phyloP scores from a whole-genome alignment of 2,797 vertebrate species.

The Lateolabrax maculatus region DNA sequence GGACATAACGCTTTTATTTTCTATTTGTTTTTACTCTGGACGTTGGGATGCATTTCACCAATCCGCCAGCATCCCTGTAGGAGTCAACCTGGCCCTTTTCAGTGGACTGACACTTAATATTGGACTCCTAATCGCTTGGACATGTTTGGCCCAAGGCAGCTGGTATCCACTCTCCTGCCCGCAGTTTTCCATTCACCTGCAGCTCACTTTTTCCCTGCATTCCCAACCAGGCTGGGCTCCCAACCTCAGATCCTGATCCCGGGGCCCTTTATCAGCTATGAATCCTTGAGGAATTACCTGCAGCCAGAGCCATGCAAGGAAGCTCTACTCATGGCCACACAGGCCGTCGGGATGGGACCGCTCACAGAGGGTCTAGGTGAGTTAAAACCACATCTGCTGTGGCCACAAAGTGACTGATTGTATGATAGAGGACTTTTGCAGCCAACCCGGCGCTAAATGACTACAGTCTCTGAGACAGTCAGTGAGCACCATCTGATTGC shows the following conservation, averaged over 20 bases:
- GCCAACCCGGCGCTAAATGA: constrained; percentile 56
- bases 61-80: constrained; percentile 34
- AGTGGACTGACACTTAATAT: constrained; percentile 31
- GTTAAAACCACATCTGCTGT: constrained; percentile 36
- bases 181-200: constrained; percentile 85
- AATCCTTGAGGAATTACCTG: constrained; percentile 86
- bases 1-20: not conserved
- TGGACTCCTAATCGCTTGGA: constrained; percentile 61
- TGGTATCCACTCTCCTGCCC: constrained; percentile 83
- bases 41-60: constrained; percentile 56
- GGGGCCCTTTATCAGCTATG: constrained; percentile 86
- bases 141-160: constrained; percentile 87
- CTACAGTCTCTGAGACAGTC: constrained; percentile 72
- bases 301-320: constrained; percentile 88
- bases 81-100: constrained; percentile 37
- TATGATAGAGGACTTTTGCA: constrained; percentile 27
- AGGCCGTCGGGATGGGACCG: constrained; percentile 72
- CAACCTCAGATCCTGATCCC: constrained; percentile 84
- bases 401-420: constrained; percentile 13
- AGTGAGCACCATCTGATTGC: constrained; percentile 76
- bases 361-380: constrained; percentile 84
- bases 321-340: constrained; percentile 83
- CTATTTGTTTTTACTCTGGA: constrained; percentile 3
- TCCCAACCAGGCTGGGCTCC: constrained; percentile 81
- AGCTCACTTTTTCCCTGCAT: constrained; percentile 84